Percentiles rank a stretch among this genome's conserved stretches.
Evolutionary conservation across 2,888 invertebrate genomes (phyloP).

Genomic region (Girardia tigrina): DNA sequence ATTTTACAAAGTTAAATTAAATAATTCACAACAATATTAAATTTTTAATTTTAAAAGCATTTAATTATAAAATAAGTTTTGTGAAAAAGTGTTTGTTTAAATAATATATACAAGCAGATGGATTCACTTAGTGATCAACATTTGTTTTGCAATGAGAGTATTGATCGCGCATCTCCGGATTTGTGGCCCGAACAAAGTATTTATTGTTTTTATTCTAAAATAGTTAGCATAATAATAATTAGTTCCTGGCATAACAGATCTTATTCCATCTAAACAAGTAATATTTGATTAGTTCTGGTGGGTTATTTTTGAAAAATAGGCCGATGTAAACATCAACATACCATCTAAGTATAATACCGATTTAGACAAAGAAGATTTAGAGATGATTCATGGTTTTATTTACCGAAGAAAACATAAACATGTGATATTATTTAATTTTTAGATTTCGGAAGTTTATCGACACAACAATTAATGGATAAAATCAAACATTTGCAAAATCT

Average conservation of each 20-base stretch:
- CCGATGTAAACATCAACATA: conserved; percentile 38
- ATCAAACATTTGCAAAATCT: conserved; percentile 81
- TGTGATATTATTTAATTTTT: conserved; percentile 37
- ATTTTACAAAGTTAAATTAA: too few species aligned
- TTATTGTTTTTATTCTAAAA: conserved; percentile 32
- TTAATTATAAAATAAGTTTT: too few species aligned
- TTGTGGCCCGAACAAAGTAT: conserved; percentile 86
- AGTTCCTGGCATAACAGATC: conserved; percentile 78
- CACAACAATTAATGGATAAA: conserved; percentile 73
- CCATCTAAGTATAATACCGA: conserved; percentile 30
- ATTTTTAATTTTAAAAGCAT: too few species aligned
- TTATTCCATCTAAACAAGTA: conserved; percentile 52
- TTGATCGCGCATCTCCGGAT: conserved; percentile 84
- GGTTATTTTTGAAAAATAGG: conserved; percentile 37
- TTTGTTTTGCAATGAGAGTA: conserved; percentile 71
- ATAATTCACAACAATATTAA: too few species aligned
- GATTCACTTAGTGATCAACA: conserved; percentile 56
- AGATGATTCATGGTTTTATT: conserved; percentile 31
- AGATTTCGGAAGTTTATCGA: conserved; percentile 59
- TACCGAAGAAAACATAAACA: too few species aligned
- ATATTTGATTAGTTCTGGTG: too few species aligned
- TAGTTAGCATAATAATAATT: too few species aligned
- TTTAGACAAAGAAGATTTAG: conserved; percentile 33
- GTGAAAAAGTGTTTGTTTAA: too few species aligned
- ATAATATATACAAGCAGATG: too few species aligned